These are phyloP conservation scores for Hydrozoanthus gracilis DNA, from an alignment of 92 coral and sea anemone species.

Conservation along the genomic window DNA sequence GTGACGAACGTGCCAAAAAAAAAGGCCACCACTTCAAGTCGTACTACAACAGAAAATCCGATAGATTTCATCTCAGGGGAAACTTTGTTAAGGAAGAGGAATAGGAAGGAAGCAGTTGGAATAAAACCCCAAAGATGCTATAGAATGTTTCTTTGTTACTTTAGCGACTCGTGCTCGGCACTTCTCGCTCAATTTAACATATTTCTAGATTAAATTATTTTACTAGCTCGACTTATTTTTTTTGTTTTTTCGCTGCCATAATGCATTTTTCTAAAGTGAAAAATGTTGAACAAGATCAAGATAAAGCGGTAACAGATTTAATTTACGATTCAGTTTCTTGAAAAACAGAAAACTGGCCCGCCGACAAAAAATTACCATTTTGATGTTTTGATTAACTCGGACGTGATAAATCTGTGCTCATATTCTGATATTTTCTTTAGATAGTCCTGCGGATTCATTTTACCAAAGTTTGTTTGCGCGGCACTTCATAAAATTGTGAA, in stretches of 20 bases:
- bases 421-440: constrained; percentile 42
- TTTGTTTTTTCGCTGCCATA: background rate
- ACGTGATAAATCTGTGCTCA: constrained; percentile 44
- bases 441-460: constrained; percentile 24
- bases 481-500: constrained; percentile 45
- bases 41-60: constrained; percentile 13
- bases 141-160: constrained; percentile 33
- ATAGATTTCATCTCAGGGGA: constrained; percentile 27
- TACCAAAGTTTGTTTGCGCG: constrained; percentile 49
- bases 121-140: background rate
- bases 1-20: background rate
- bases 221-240: background rate
- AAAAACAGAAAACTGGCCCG: constrained; percentile 34
- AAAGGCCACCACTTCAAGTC: constrained; percentile 3
- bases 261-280: background rate
- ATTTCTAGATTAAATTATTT: background rate
- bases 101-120: constrained; percentile 39
- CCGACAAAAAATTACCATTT: constrained; percentile 28
- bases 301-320: constrained; percentile 13
- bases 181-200: constrained; percentile 4
- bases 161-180: constrained; percentile 6
- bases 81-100: constrained; percentile 46
- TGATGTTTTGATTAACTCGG: constrained; percentile 48
- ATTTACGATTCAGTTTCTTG: constrained; percentile 33
- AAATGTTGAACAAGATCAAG: constrained; percentile 5